Evolutionary conservation across 1,140 invertebrate genomes (phyloP).

Genomic region (Zaprionus davidi): DNA sequence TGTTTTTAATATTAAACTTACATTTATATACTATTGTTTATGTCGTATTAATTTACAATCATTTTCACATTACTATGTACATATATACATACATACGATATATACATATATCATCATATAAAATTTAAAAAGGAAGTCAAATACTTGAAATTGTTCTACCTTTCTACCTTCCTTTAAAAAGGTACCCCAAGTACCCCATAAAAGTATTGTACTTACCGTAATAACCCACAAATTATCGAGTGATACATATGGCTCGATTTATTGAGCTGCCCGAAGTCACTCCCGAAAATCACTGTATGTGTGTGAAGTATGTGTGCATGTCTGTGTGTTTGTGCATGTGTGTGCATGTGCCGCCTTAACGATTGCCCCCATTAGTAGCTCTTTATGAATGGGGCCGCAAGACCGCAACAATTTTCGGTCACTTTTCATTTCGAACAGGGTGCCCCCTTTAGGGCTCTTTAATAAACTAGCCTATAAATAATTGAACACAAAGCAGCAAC

Average conservation of each 20-base stretch:
- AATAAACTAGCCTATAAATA: constrained; percentile 79
- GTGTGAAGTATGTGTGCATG: too few relatives aligned
- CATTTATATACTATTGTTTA: too few relatives aligned
- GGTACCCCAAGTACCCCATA: background rate
- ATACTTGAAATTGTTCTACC: background rate
- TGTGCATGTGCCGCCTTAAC: constrained; percentile 13
- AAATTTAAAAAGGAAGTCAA: too few relatives aligned
- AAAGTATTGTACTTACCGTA: background rate
- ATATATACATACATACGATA: too few relatives aligned
- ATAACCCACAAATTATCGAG: constrained; percentile 4
- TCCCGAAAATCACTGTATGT: background rate
- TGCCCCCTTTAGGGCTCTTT: constrained; percentile 3
- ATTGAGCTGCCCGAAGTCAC: background rate
- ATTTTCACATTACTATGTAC: too few relatives aligned
- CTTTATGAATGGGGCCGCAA: constrained; percentile 66
- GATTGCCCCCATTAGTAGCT: constrained; percentile 57
- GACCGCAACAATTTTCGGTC: constrained; percentile 49
- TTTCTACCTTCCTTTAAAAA: background rate
- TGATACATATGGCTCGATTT: constrained; percentile 7
- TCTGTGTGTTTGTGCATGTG: too few relatives aligned
- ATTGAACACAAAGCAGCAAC: constrained; percentile 73
- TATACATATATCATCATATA: too few relatives aligned
- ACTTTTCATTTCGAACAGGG: constrained; percentile 47
- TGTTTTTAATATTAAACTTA: too few relatives aligned
- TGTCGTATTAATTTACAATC: too few relatives aligned